Evolutionary conservation across 1,140 invertebrate species (phyloP), one percentile per base, ranked within the genome.

Genomic region (Ladona fulva): DNA sequence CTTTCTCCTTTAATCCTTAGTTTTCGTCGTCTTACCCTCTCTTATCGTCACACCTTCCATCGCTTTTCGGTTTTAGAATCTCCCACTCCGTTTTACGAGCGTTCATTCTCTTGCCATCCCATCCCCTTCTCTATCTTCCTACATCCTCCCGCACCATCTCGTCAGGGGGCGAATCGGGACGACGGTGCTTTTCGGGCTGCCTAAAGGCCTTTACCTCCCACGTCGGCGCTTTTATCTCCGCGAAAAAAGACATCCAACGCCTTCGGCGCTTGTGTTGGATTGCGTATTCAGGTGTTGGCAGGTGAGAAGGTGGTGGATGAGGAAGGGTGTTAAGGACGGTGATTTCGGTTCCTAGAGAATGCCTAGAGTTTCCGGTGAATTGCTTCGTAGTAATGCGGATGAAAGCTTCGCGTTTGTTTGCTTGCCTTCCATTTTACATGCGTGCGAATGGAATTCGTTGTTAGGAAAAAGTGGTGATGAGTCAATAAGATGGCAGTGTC

Each of bases 241-340:
- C 52, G 1, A 66, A 66, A 66, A 66, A 12, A 66, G 16, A 22
- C 52, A 6, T 12, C 52, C 52, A 12, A 22, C 52, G 29, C 52
- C n/a, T 66, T 66, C 5, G 12, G 52, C 52, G 52, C 52, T 22
- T 66, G 52, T 66, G 14, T 66, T 66, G 52, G 52, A 66, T 66
- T 66, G 52, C 52, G 52, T 66, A 66, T 66, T 66, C 52, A 66
- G 52, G 52, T 66, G 52, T 66, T 12, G 52, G 52, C 52, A 66
- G 52, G 52, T 66, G 52, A 3, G 3, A 66, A 66, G 5, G 44
- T 11, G 44, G 44, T 10, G 44, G 44, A 52, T 52, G 44, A 52
- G 44, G 44, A 19, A 11, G 44, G 44, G 19, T 52, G 10, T 52
- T 11, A 52, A 52, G 44, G 44, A n/a, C n/a, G n/a, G n/a, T n/a